Evolutionary conservation across 2,888 invertebrate genomes (phyloP).

Genomic region (Morpho achilles): DNA sequence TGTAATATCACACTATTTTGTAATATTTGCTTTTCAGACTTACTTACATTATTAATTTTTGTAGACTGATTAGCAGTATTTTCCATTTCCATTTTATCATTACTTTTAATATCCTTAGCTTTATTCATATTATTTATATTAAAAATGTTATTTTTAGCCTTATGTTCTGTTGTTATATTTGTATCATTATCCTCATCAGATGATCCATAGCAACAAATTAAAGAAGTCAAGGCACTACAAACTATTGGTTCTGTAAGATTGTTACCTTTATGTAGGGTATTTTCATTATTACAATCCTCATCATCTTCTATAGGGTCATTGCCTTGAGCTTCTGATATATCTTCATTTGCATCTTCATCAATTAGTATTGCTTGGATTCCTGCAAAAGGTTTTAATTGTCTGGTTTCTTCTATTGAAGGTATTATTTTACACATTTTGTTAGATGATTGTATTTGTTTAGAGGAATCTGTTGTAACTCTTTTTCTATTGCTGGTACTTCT

Average conservation of each 20-base stretch:
- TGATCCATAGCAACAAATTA: constrained; percentile 79
- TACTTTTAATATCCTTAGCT: constrained; percentile 18
- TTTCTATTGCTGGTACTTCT: constrained; percentile 14
- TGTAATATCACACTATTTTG: background rate
- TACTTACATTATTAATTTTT: too few species aligned
- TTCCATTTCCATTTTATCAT: constrained; percentile 8
- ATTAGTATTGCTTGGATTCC: constrained; percentile 62
- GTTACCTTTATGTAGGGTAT: constrained; percentile 3
- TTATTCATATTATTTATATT: constrained; percentile 13
- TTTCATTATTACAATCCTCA: constrained; percentile 31
- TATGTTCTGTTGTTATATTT: constrained; percentile 6
- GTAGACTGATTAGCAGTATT: too few species aligned
- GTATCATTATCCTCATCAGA: constrained; percentile 63
- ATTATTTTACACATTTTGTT: constrained; percentile 32
- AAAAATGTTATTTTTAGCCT: constrained; percentile 20
- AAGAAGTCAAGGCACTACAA: constrained; percentile 76
- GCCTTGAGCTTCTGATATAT: constrained; percentile 25
- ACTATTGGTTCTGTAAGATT: constrained; percentile 40
- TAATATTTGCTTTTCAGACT: too few species aligned
- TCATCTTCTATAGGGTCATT: constrained; percentile 60
- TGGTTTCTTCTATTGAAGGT: constrained; percentile 37
- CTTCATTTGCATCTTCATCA: constrained; percentile 39
- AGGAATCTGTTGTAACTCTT: constrained; percentile 5
- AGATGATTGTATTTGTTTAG: constrained; percentile 6
- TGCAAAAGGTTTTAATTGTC: constrained; percentile 64